Percentiles rank a stretch among this genome's conserved stretches.
Evolutionary conservation across 1,140 invertebrate genomes (phyloP).

Genomic region (Drosophila erecta): DNA sequence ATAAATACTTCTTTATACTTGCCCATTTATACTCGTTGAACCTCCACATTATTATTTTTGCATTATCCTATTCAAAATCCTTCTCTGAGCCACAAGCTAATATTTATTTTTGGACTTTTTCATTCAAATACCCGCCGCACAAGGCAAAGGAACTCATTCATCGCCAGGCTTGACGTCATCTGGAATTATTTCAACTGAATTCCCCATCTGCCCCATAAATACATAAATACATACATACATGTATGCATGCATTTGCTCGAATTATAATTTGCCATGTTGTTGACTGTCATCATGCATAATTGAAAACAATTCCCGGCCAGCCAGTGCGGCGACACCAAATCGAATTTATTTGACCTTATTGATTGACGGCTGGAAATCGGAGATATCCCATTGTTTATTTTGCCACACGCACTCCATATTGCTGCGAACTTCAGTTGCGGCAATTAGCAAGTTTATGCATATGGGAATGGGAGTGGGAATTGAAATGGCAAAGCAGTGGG

Average conservation of each 20-base stretch:
- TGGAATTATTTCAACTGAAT: conserved; percentile 18
- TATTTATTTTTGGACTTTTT: conserved; percentile 35
- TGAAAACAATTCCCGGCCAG: conserved; percentile 66
- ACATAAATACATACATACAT: neutral
- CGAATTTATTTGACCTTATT: conserved; percentile 79
- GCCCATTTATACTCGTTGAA: conserved; percentile 5
- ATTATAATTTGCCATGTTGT: conserved; percentile 47
- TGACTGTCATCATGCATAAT: conserved; percentile 65
- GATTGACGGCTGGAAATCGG: conserved; percentile 61
- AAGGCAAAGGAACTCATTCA: conserved; percentile 40
- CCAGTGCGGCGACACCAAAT: conserved; percentile 46
- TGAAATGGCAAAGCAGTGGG: conserved; percentile 21
- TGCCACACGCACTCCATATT: conserved; percentile 28
- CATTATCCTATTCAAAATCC: conserved; percentile 10
- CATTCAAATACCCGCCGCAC: conserved; percentile 3
- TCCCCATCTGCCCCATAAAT: conserved; percentile 13
- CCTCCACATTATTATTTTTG: neutral
- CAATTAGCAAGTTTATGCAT: conserved; percentile 40
- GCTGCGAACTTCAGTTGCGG: conserved; percentile 54
- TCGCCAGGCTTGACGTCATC: conserved; percentile 37
- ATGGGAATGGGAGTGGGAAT: conserved; percentile 5
- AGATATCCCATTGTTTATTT: conserved; percentile 43
- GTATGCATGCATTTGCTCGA: conserved; percentile 22
- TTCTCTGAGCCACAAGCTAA: conserved; percentile 2
- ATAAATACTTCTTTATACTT: conserved; percentile 3